Base-by-base conservation (phyloP, 2,113 vertebrate species). In the Verasper variegatus region DNA sequence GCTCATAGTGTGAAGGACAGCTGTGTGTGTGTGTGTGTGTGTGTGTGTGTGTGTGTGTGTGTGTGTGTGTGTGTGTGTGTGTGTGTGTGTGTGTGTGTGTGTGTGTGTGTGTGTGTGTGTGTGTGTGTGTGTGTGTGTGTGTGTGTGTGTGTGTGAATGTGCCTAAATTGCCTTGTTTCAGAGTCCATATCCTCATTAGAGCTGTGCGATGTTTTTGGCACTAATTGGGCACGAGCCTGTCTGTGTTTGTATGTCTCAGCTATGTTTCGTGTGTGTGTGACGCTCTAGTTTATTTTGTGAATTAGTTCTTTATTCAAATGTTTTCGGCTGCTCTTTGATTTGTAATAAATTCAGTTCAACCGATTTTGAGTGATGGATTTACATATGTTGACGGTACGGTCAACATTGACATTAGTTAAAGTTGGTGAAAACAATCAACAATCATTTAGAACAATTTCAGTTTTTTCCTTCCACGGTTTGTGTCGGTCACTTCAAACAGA, bases 1-100 rank as follows among this genome's bases (percentile, higher is more conserved):
- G 88, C 90, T 71, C 80, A 64, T 76, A 88, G 85, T 87, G 85
- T 88, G 88, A 90, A 87, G 88, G 88, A 86, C 92, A 91, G 90
- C 88, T 90, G 90, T 83, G 74, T 59, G 67, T 59, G 67, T 67
- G 69, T 68, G 57, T 20, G 51, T 74, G 51, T 69, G 58, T 57
- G 45, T 58, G 40, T 63, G 70, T 59, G 60, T 58, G 61, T 45
- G 55, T 73, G 68, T 62, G 35, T 61, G 77, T 24, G 23, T 24
- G 23, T 24, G 23, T 24, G 23, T 24, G 23, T 24, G 23, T 24
- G 23, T 24, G 23, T 24, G 23, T 24, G 23, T 68, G 57, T 20
- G 51, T 74, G 51, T 69, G 58, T 57, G 45, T 58, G 40, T 63
- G 70, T 59, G 60, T 58, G 61, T 45, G 55, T 73, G 68, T 90